Conservation (phyloP, 2,888 invertebrate species). For the Calameuta filiformis region DNA sequence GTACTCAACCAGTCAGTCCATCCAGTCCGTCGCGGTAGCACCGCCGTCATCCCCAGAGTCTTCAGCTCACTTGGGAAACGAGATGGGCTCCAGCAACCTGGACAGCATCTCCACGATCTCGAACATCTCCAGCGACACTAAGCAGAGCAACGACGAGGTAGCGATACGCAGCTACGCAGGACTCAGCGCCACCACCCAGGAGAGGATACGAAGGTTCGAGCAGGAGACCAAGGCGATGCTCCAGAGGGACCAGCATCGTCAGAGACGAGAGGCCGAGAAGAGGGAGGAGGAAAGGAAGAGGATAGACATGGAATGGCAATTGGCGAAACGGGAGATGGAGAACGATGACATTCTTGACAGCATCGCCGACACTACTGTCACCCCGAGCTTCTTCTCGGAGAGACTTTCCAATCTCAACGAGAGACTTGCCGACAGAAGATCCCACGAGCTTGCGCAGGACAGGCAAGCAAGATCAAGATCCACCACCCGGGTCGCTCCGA, state of each 20-base stretch:
- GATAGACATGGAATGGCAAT: conserved; percentile 67
- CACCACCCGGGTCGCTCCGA: conserved; percentile 40
- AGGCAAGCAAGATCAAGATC: conserved; percentile 42
- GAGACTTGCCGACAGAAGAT: conserved; percentile 39
- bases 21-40: background rate
- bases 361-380: conserved; percentile 63
- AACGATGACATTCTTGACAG: conserved; percentile 68
- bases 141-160: conserved; percentile 61
- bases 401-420: conserved; percentile 47
- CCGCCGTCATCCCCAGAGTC: conserved; percentile 33
- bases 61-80: conserved; percentile 11
- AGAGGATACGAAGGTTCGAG: conserved; percentile 78
- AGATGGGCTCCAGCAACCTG: conserved; percentile 42
- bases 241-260: conserved; percentile 63
- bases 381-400: conserved; percentile 43
- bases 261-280: conserved; percentile 60
- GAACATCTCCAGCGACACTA: conserved; percentile 54
- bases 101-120: conserved; percentile 59
- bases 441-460: conserved; percentile 31
- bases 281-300: conserved; percentile 68
- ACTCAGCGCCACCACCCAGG: conserved; percentile 72
- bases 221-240: conserved; percentile 81
- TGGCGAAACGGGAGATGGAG: conserved; percentile 69
- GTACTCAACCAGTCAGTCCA: conserved; percentile 23
- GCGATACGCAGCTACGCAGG: conserved; percentile 72